phyloP scores from a whole-genome alignment of 2,888 invertebrate genomes.

The Loripinus fragilis region DNA sequence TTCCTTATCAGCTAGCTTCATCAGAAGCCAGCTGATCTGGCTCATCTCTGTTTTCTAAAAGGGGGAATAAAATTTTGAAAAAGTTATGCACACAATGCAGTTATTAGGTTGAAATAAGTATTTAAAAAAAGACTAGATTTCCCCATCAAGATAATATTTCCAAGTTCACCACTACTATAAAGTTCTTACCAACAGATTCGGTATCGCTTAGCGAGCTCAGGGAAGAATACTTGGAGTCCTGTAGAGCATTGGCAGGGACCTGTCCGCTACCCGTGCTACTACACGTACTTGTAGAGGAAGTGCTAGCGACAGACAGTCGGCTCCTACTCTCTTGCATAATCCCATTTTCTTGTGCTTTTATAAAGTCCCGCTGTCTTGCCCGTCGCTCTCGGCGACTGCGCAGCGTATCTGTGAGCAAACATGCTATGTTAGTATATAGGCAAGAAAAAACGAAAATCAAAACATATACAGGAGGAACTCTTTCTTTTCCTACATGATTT shows the following conservation, averaged over 20 bases:
- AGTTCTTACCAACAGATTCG: slow-evolving; percentile 63
- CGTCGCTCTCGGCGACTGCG: slow-evolving; percentile 68
- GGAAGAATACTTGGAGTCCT: slow-evolving; percentile 64
- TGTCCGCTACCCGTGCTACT: slow-evolving; percentile 60
- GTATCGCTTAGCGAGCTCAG: slow-evolving; percentile 69
- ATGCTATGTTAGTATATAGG: slow-evolving; percentile 60
- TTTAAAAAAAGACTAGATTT: too few relatives aligned
- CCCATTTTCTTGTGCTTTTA: slow-evolving; percentile 73
- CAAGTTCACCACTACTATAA: not conserved
- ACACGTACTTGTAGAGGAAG: slow-evolving; percentile 68
- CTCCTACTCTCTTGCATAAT: slow-evolving; percentile 56
- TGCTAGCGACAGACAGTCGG: slow-evolving; percentile 69
- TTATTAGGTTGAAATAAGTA: too few relatives aligned
- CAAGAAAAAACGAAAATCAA: slow-evolving; percentile 27
- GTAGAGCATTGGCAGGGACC: slow-evolving; percentile 32
- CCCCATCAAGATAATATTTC: too few relatives aligned
- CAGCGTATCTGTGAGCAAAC: slow-evolving; percentile 68
- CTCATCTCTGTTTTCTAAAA: too few relatives aligned
- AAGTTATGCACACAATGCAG: too few relatives aligned
- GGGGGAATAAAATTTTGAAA: too few relatives aligned
- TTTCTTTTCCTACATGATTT: too few relatives aligned
- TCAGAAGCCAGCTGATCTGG: too few relatives aligned
- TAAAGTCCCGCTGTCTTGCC: slow-evolving; percentile 72
- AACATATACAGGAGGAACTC: slow-evolving; percentile 7
- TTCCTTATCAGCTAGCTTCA: too few relatives aligned